Evolutionary conservation across 2,797 vertebrate genomes (phyloP).

Genomic region (Eulemur albifrons): DNA sequence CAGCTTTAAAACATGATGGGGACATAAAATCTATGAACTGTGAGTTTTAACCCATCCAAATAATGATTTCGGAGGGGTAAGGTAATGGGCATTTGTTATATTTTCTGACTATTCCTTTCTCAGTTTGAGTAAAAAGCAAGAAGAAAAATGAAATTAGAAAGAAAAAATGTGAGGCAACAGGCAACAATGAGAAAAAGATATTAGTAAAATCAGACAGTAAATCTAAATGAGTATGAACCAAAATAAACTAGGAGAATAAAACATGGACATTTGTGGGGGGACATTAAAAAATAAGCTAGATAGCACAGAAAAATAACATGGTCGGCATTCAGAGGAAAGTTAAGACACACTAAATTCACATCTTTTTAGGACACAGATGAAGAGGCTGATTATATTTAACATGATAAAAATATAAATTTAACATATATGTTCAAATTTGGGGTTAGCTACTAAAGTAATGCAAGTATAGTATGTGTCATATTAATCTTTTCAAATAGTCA

Average conservation of each 20-base stretch:
- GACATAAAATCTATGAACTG: background rate
- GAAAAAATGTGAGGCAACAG: background rate
- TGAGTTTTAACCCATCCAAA: background rate
- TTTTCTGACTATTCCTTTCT: background rate
- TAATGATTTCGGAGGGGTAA: background rate
- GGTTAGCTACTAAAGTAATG: background rate
- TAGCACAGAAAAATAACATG: background rate
- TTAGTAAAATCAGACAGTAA: background rate
- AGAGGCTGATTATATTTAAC: background rate
- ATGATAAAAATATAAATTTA: background rate
- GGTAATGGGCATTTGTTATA: background rate
- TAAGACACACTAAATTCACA: background rate
- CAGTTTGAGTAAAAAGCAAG: background rate
- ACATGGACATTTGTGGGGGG: background rate
- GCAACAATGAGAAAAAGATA: background rate
- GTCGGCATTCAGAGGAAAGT: background rate
- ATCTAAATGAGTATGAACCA: background rate
- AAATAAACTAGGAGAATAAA: background rate
- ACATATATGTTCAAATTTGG: background rate
- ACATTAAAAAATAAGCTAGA: background rate
- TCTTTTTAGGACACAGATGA: background rate
- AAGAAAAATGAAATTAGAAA: background rate
- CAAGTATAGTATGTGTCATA: background rate
- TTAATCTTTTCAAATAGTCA: background rate
- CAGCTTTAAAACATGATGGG: background rate